Percentiles rank a stretch among this genome's conserved stretches.
Conservation (phyloP, 2,113 vertebrate species). For the Leptobrachium ailaonicum region DNA sequence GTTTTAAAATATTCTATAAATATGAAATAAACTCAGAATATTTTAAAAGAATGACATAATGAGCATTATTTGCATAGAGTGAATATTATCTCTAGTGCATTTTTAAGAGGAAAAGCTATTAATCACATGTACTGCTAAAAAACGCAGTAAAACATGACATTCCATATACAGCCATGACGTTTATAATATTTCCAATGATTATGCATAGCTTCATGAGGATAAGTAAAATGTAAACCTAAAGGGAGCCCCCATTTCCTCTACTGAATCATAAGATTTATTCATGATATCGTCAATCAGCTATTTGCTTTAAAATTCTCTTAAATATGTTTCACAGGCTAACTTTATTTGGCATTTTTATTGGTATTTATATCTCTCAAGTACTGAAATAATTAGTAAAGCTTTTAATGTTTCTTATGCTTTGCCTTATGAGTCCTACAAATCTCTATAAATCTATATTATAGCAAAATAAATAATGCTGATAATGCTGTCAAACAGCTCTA, state of each 20-base stretch:
- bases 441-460: conserved; percentile 67
- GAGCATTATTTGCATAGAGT: too few relatives aligned
- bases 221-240: conserved; percentile 40
- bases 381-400: conserved; percentile 72
- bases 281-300: conserved; percentile 62
- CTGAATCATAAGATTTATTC: conserved; percentile 54
- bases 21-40: too few relatives aligned
- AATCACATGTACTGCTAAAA: background rate
- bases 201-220: conserved; percentile 22
- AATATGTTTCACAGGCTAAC: conserved; percentile 67
- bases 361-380: conserved; percentile 67
- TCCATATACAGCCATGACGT: background rate
- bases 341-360: conserved; percentile 70
- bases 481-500: conserved; percentile 63
- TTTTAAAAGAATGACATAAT: too few relatives aligned
- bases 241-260: conserved; percentile 47
- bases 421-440: conserved; percentile 62
- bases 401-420: conserved; percentile 71
- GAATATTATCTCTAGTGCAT: too few relatives aligned
- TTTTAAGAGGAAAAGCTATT: too few relatives aligned
- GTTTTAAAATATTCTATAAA: too few relatives aligned
- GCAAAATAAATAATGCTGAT: conserved; percentile 67
- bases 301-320: conserved; percentile 68
- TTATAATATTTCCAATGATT: conserved; percentile 32
- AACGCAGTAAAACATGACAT: too few relatives aligned